phyloP scores from a whole-genome alignment of 2,113 vertebrate genomes.

The Xiphophorus couchianus region DNA sequence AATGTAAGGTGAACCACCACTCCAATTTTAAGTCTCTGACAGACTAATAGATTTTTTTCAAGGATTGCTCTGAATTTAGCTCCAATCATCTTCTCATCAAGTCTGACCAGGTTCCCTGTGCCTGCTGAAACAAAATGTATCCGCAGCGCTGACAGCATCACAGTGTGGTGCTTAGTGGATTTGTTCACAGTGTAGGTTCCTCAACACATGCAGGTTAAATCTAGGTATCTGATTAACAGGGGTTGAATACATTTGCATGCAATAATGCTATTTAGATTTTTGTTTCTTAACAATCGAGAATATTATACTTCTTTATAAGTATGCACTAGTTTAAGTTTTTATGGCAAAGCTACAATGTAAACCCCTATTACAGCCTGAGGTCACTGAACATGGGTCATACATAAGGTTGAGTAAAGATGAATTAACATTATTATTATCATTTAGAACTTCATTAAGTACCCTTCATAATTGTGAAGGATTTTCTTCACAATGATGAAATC shows the following conservation, averaged over 20 bases:
- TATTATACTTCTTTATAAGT: background rate
- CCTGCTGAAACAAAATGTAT: background rate
- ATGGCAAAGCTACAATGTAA: background rate
- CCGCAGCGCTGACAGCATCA: too few species aligned
- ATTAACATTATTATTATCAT: background rate
- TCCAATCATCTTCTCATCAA: background rate
- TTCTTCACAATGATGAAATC: background rate
- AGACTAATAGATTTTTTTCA: too few species aligned
- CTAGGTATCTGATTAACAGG: too few species aligned
- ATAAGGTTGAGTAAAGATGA: background rate
- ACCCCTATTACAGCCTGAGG: conserved; percentile 6
- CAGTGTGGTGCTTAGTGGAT: too few species aligned
- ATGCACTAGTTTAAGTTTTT: background rate
- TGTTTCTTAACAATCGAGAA: background rate
- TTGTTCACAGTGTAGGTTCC: background rate
- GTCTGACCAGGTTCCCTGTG: background rate
- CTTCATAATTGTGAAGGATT: background rate
- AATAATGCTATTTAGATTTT: background rate
- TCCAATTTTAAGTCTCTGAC: background rate
- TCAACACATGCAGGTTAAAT: too few species aligned
- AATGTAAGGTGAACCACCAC: too few species aligned
- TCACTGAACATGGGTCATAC: background rate
- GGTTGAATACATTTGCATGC: background rate
- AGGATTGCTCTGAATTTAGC: background rate
- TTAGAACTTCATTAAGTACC: background rate